Evolutionary conservation across 1,140 invertebrate species (phyloP).

Genomic region (Meloidogyne floridensis): DNA sequence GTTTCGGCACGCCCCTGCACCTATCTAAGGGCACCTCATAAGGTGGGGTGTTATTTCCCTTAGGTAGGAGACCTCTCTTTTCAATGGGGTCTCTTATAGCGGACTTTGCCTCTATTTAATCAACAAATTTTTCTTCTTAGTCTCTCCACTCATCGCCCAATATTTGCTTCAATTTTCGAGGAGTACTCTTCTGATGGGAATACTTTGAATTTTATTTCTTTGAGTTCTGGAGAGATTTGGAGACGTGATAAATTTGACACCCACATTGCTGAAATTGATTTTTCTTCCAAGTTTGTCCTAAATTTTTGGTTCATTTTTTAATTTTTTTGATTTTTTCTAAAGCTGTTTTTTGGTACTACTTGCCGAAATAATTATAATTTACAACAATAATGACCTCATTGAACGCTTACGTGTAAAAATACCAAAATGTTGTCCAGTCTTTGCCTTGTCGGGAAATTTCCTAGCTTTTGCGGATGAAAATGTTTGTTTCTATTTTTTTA

Average conservation of each 20-base stretch:
- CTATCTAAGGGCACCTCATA: no score
- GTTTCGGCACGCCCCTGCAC: no score
- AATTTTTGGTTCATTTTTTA: neutral
- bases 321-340: conserved; percentile 1
- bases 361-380: conserved; percentile 83
- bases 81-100: no score
- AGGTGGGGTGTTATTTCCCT: no score
- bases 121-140: conserved; percentile 29
- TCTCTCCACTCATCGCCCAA: conserved; percentile 41
- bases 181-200: conserved; percentile 44
- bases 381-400: conserved; percentile 83
- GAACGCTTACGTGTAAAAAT: conserved; percentile 83
- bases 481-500: conserved; percentile 60
- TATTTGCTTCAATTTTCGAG: conserved; percentile 54
- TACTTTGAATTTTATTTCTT: conserved; percentile 81
- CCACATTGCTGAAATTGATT: conserved; percentile 80
- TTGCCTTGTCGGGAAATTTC: conserved; percentile 78
- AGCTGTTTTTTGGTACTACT: conserved; percentile 80
- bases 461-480: conserved; percentile 79
- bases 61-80: no score
- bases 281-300: conserved; percentile 72
- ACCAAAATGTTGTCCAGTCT: conserved; percentile 75
- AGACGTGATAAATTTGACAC: conserved; percentile 84
- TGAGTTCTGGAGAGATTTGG: conserved; percentile 84
- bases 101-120: neutral